Evolutionary conservation across 2,888 invertebrate species (phyloP).

Genomic region (Imbricaverruca yamaguchii): DNA sequence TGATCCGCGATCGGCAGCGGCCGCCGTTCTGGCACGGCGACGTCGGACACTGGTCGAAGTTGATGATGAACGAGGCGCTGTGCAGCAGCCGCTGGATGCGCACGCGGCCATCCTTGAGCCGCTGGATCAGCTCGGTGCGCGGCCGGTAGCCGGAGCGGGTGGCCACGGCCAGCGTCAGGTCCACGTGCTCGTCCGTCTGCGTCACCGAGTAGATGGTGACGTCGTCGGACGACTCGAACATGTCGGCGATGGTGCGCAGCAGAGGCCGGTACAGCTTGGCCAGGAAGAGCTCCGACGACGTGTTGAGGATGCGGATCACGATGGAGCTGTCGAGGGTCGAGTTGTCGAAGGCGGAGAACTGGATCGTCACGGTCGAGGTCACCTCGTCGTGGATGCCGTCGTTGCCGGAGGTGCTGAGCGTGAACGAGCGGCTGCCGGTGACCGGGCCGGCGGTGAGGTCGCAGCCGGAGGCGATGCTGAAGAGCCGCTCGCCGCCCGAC

Average conservation of each 20-base stretch:
- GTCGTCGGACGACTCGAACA: slow-evolving; percentile 45
- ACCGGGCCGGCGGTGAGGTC: slow-evolving; percentile 66
- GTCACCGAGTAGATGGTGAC: slow-evolving; percentile 32
- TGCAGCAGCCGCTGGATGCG: slow-evolving; percentile 30
- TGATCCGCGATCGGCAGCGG: slow-evolving; percentile 38
- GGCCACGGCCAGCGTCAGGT: slow-evolving; percentile 39
- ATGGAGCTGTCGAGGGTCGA: slow-evolving; percentile 73
- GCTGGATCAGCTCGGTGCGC: slow-evolving; percentile 62
- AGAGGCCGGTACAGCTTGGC: slow-evolving; percentile 61
- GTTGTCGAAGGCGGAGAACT: slow-evolving; percentile 72
- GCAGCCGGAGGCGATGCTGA: slow-evolving; percentile 63
- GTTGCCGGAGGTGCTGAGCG: slow-evolving; percentile 73
- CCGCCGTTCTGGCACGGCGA: slow-evolving; percentile 51
- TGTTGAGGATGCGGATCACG: slow-evolving; percentile 63
- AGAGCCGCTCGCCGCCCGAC: slow-evolving; percentile 41
- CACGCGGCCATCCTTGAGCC: slow-evolving; percentile 39
- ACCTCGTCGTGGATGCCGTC: slow-evolving; percentile 84
- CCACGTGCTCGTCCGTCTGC: slow-evolving; percentile 31
- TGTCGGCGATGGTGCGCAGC: slow-evolving; percentile 59
- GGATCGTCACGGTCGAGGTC: slow-evolving; percentile 73
- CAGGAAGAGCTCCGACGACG: slow-evolving; percentile 67
- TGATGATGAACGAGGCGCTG: slow-evolving; percentile 33
- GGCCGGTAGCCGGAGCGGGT: slow-evolving; percentile 54
- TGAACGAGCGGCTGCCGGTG: slow-evolving; percentile 41
- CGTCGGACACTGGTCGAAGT: slow-evolving; percentile 45